Evolutionary conservation across 1,140 invertebrate genomes (phyloP), one percentile per base, ranked within the genome.

Genomic region (Ridgeia piscesae): DNA sequence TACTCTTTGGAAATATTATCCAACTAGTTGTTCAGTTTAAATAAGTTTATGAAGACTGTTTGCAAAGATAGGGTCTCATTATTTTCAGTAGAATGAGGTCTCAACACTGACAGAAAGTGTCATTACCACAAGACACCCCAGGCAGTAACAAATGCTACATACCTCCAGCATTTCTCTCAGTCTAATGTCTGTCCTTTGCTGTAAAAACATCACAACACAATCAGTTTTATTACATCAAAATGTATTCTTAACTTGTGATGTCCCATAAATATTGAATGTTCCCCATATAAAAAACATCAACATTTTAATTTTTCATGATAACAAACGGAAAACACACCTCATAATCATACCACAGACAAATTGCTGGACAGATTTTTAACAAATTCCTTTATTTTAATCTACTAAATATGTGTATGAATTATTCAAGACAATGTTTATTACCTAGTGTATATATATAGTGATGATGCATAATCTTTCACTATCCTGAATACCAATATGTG

Each of bases 131-230:
- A 8, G 48, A 50, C 48, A 11, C 8, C 48, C 48, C 48, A 50
- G 48, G 48, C n/a, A n/a, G n/a, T n/a, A 50, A 77, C 27, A 77
- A 21, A 89, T 77, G 34, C n/a, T 50, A 88, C 93, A 92, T 94
- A 96, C 96, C 91, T 96, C 97, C 34, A 99, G 94, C 91, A 99
- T 96, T 94, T 98, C 97, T 92, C 98, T 97, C 0, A 99, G 97
- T 94, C 97, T 97, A 91, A 98, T 97, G 95, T 99, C 98, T 8
- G 98, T 98, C 94, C 97, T 97, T 96, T 97, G 97, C 97, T 97
- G 94, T 58, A 96, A 96, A 93, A 89, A 90, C 21, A 33, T 33
- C 33, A 27, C 33, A 90, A 31, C 34, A 21, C 33, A 42, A 42
- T 42, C 4, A 42, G 42, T 42, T 42, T 42, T 42, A 42, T 42